Base-by-base conservation (phyloP, 2,797 vertebrate species). In the Rhinichthys osculus region DNA sequence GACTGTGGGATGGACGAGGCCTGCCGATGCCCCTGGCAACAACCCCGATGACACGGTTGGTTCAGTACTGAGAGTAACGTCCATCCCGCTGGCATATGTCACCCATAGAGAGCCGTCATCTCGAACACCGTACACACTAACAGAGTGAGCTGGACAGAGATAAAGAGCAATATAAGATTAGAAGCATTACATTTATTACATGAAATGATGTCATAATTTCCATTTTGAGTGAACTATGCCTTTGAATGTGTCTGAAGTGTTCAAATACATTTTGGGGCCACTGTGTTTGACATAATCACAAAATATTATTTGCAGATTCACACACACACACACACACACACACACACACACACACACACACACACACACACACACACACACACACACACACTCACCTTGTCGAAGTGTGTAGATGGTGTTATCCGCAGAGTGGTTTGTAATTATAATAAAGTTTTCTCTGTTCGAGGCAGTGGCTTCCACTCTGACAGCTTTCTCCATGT, bases 71-170 rank as follows among this genome's bases (percentile, higher is more conserved):
- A 99, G 96, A 0, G 94, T 96, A 92, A 99, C 95, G 91, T 99
- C 98, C 98, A 99, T 99, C 64, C 98, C 98, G 0, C 97, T 99
- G 80, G 98, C 97, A 92, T 99, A 97, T 3, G 97, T 96, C 87
- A 98, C 98, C 1, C 95, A 95, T 50, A 99, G 96, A 0, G 98
- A 99, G 7, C 98, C 97, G 0, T 99, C 98, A 0, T 97, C 96
- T 86, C 97, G 98, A 88, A 99, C 97, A 1, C 97, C 94, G 92
- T 99, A 99, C 11, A 97, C 97, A 84, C 96, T 96, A 81, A 95
- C 93, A 0, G 93, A 96, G 85, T 96, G 96, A 88, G 96, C 96
- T 97, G 23, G 10, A 67, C 1, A 72, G 57, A 38, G 0, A 82
- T 11, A 54, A 14, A 78, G 0, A 67, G 50, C 16, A 52, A 35